A percentile compares a stretch with the other conserved stretches of the same genome.
Conservation (phyloP, 2,888 invertebrate species). For the Trilocha varians region DNA sequence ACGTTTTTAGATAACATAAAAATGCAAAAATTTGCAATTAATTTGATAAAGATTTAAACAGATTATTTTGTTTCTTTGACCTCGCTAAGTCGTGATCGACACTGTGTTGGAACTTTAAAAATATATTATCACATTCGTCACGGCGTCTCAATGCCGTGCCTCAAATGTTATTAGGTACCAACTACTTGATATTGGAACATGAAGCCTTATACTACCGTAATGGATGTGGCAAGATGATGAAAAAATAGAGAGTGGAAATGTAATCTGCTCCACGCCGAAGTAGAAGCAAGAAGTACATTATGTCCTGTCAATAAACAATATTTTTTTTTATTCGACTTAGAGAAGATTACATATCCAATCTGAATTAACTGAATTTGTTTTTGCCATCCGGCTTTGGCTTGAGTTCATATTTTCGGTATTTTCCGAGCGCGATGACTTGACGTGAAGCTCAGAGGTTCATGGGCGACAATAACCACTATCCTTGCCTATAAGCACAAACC, state of each 20-base stretch:
- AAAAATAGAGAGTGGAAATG: too few species aligned
- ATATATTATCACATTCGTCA: conserved; percentile 40
- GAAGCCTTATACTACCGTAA: neutral
- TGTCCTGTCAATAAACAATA: too few species aligned
- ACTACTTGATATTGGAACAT: neutral
- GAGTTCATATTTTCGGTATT: too few species aligned
- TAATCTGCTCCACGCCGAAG: neutral
- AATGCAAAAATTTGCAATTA: neutral
- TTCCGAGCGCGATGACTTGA: too few species aligned
- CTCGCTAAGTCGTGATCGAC: conserved; percentile 28
- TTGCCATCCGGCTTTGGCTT: too few species aligned
- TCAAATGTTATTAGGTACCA: conserved; percentile 29
- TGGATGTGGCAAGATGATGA: neutral
- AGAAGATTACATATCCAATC: too few species aligned
- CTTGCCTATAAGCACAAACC: too few species aligned
- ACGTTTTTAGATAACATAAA: neutral
- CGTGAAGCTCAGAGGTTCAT: too few species aligned
- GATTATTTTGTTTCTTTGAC: conserved; percentile 1
- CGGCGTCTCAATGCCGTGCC: conserved; percentile 36
- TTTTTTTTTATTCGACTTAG: too few species aligned
- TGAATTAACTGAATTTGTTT: too few species aligned
- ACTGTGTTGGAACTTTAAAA: conserved; percentile 19
- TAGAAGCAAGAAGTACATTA: too few species aligned
- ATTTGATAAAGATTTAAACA: neutral
- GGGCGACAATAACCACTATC: too few species aligned